Conservation (phyloP, 2,888 invertebrate genomes). For the Tribolium freemani region DNA sequence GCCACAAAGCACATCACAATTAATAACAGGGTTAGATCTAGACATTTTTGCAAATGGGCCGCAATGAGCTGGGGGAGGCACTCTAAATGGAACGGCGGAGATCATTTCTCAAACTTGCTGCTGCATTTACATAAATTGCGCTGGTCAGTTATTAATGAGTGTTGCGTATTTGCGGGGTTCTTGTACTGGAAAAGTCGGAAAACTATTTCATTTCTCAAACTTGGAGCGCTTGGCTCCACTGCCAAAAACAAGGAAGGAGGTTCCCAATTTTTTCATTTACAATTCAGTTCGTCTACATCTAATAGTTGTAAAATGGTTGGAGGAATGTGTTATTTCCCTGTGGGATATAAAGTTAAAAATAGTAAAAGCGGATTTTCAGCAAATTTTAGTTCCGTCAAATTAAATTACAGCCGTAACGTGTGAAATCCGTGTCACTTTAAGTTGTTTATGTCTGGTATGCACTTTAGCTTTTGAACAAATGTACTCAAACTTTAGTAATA, state of each 20-base stretch:
- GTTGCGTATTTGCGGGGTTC: background rate
- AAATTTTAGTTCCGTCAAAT: constrained; percentile 6
- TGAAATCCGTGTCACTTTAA: constrained; percentile 4
- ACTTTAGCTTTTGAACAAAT: background rate
- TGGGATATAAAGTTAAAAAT: constrained; percentile 13
- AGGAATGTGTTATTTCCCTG: background rate
- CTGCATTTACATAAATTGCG: constrained; percentile 24
- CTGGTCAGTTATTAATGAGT: constrained; percentile 30
- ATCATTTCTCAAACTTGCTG: constrained; percentile 15
- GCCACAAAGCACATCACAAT: constrained; percentile 36
- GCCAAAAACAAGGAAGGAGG: no score
- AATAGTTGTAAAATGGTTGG: no score
- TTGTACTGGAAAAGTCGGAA: background rate
- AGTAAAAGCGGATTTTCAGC: constrained; percentile 2
- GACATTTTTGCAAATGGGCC: constrained; percentile 30
- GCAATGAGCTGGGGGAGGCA: constrained; percentile 12
- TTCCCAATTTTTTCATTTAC: no score
- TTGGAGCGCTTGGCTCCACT: background rate
- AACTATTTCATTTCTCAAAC: no score
- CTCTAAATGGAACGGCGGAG: background rate
- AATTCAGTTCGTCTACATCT: no score
- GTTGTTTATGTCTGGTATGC: background rate
- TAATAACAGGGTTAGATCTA: constrained; percentile 34
- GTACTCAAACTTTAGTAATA: constrained; percentile 17
- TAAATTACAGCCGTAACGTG: constrained; percentile 4